Evolutionary conservation across 1,140 invertebrate genomes (phyloP), one percentile per base, ranked within the genome.

Genomic region (Anagrus nilaparvatae): DNA sequence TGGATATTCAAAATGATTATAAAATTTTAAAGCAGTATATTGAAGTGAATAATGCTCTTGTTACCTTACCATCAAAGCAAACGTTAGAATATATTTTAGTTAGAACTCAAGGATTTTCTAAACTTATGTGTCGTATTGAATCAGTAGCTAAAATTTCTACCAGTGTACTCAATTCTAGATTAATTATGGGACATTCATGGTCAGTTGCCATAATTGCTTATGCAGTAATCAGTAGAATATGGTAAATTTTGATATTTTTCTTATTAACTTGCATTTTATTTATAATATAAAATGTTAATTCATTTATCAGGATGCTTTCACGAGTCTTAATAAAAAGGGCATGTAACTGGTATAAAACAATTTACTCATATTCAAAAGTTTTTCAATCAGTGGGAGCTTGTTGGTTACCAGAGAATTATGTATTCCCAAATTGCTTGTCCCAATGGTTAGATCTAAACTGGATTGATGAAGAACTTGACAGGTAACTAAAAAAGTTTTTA

Each of bases 61-160:
- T 55, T 13, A 66, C 58, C 47, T 56, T 74, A 24, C 75, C 75
- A n/a, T 72, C 72, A 9, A 64, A 56, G 45, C 75, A 77, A 59
- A 74, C 74, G 67, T 40, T 77, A 4, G 53, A 78, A 53, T 78
- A 68, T 61, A 44, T 76, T 31, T 56, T 78, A 24, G 44, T 74
- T 6, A 68, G 68, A 52, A 63, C 71, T 5, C 68, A 76, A 48
- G 60, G 73, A 14, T 75, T 76, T 55, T 61, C 67, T 1, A 75
- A 75, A 48, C 52, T 78, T 5, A 70, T 77, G 66, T 48, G 60
- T 24, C 61, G 71, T 50, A 56, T 74, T n/a, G 66, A 69, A 47
- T 46, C 60, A 7, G 67, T 65, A 41, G 58, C 72, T 0, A 64
- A 58, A 44, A 48, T 62, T 44, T 58, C 72, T 40, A 69, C 64